phyloP scores from a whole-genome alignment of 2,888 invertebrate genomes.

The Dynastes grantii region DNA sequence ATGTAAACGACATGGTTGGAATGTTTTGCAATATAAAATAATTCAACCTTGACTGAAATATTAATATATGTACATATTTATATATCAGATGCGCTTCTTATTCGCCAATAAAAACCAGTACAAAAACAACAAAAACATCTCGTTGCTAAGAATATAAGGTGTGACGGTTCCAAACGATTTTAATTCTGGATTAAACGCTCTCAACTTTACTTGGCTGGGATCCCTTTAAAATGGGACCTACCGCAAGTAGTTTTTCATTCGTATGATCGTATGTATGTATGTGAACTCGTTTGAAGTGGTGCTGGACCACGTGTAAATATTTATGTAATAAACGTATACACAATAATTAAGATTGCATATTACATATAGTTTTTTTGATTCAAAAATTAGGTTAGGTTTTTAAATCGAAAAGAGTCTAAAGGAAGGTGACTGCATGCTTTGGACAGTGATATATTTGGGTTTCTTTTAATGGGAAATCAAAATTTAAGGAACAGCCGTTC shows the following conservation, averaged over 20 bases:
- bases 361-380: not conserved
- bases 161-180: not conserved
- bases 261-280: too few relatives aligned
- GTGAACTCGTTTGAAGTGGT: not conserved
- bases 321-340: not conserved
- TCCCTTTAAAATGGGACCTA: not conserved
- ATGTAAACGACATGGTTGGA: not conserved
- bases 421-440: not conserved
- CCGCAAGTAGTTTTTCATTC: not conserved
- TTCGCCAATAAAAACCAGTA: not conserved
- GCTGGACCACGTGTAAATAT: not conserved
- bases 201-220: not conserved
- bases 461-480: not conserved
- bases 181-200: not conserved
- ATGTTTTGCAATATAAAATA: not conserved
- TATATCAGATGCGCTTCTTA: not conserved
- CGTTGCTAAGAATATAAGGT: not conserved
- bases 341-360: not conserved
- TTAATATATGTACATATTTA: slow-evolving; percentile 1
- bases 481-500: not conserved
- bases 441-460: not conserved
- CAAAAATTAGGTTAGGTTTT: not conserved
- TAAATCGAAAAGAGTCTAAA: not conserved
- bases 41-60: not conserved
- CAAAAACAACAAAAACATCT: not conserved